Percentiles rank a stretch among this genome's conserved stretches.
Conservation (phyloP, 2,797 vertebrate genomes). For the Leptatherina wallacei region DNA sequence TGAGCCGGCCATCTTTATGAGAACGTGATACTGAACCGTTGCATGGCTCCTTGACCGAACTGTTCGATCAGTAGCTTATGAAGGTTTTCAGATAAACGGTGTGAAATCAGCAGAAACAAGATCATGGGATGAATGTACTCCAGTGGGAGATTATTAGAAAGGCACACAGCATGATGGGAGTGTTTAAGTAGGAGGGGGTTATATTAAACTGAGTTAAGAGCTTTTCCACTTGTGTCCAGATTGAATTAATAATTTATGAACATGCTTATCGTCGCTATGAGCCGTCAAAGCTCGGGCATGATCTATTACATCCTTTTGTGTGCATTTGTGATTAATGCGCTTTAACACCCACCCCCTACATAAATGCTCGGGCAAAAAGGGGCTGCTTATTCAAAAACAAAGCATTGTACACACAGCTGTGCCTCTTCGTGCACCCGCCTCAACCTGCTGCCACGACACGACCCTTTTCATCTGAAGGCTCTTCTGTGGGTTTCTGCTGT, state of each 20-base stretch:
- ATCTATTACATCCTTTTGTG: constrained; percentile 20
- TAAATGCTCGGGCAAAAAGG: constrained; percentile 3
- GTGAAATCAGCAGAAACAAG: neutral
- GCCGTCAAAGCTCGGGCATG: constrained; percentile 7
- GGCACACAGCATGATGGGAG: constrained; percentile 5
- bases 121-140: constrained; percentile 24
- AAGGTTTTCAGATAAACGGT: neutral
- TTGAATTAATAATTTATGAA: neutral
- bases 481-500: neutral
- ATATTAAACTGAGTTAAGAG: neutral
- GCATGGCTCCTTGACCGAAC: neutral
- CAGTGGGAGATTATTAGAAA: constrained; percentile 33
- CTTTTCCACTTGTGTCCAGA: neutral
- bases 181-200: neutral
- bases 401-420: constrained; percentile 57
- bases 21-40: neutral
- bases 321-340: constrained; percentile 44
- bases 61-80: neutral
- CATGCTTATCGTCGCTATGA: neutral
- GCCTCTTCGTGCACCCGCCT: constrained; percentile 48
- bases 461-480: constrained; percentile 7
- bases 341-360: neutral
- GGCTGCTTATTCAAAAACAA: constrained; percentile 32
- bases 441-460: constrained; percentile 52
- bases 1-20: neutral